These are phyloP conservation scores for Tachina fera DNA, from an alignment of 2,888 invertebrate species.

Conservation along the genomic window DNA sequence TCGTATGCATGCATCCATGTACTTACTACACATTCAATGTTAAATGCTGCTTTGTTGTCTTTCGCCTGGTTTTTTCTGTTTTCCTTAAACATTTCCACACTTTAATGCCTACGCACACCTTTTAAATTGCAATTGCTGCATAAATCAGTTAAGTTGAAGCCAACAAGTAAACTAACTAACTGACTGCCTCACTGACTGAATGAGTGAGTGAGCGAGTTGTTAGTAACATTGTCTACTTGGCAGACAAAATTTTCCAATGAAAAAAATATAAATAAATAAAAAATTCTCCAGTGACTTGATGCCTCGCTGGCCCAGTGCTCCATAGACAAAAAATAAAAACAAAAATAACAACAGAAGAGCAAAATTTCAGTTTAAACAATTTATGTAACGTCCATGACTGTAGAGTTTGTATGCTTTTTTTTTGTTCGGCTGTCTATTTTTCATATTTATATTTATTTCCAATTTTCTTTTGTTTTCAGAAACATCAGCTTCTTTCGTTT, in stretches of 20 bases:
- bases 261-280: slow-evolving; percentile 12
- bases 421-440: slow-evolving; percentile 20
- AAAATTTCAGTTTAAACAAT: slow-evolving; percentile 67
- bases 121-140: slow-evolving; percentile 62
- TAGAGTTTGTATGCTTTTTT: slow-evolving; percentile 25
- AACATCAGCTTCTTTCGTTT: slow-evolving; percentile 56
- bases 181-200: slow-evolving; percentile 35
- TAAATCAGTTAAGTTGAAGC: slow-evolving; percentile 63
- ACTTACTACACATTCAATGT: slow-evolving; percentile 56
- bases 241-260: slow-evolving; percentile 36
- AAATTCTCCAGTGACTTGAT: slow-evolving; percentile 76
- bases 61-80: slow-evolving; percentile 15
- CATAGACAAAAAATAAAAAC: slow-evolving; percentile 75
- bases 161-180: slow-evolving; percentile 44
- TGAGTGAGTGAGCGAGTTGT: slow-evolving; percentile 29
- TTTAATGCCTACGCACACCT: slow-evolving; percentile 68
- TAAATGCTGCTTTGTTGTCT: slow-evolving; percentile 42
- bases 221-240: slow-evolving; percentile 34
- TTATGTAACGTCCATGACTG: slow-evolving; percentile 46
- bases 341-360: slow-evolving; percentile 3
- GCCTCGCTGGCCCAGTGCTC: slow-evolving; percentile 82
- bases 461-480: slow-evolving; percentile 25
- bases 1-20: slow-evolving; percentile 27
- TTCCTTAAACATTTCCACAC: slow-evolving; percentile 19
- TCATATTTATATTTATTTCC: slow-evolving; percentile 10